Conservation (phyloP, 1,140 invertebrate genomes). For the Caenorhabditis latens region DNA sequence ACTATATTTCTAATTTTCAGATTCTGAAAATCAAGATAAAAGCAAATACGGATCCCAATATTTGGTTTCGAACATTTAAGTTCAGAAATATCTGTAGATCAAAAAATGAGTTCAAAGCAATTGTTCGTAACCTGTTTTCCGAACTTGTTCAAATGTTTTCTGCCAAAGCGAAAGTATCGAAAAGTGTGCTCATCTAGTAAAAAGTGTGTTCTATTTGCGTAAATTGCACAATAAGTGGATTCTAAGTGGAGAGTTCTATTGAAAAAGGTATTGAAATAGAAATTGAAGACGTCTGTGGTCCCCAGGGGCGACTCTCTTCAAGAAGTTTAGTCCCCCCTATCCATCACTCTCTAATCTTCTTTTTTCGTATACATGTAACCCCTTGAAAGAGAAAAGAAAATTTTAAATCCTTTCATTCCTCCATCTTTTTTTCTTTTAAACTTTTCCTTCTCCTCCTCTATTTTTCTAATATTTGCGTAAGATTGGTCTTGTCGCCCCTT, state of each 20-base stretch:
- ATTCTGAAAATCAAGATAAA: too few species aligned
- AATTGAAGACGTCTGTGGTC: not conserved
- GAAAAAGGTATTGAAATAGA: too few species aligned
- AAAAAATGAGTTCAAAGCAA: not conserved
- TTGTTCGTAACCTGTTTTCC: not conserved
- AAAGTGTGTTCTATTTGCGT: conserved; percentile 4
- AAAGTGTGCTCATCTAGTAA: conserved; percentile 15
- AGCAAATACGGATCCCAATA: too few species aligned
- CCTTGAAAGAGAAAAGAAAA: not conserved
- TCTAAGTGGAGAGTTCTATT: conserved; percentile 4
- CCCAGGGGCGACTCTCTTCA: not conserved
- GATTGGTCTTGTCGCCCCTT: not conserved
- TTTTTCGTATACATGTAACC: conserved; percentile 16
- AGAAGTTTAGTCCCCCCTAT: not conserved
- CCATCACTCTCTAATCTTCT: conserved; percentile 50
- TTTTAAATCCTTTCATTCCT: conserved; percentile 33
- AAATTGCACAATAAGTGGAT: conserved; percentile 11
- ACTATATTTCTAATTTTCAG: too few species aligned
- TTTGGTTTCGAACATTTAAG: too few species aligned
- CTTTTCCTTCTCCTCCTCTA: not conserved
- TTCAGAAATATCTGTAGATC: too few species aligned
- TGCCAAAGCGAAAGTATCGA: conserved; percentile 12
- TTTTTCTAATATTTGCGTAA: not conserved
- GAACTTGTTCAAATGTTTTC: not conserved
- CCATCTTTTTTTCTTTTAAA: not conserved